Percentiles rank a stretch among this genome's conserved stretches.
Evolutionary conservation across 2,888 invertebrate species (phyloP).

Genomic region (Ypsolopha sequella): DNA sequence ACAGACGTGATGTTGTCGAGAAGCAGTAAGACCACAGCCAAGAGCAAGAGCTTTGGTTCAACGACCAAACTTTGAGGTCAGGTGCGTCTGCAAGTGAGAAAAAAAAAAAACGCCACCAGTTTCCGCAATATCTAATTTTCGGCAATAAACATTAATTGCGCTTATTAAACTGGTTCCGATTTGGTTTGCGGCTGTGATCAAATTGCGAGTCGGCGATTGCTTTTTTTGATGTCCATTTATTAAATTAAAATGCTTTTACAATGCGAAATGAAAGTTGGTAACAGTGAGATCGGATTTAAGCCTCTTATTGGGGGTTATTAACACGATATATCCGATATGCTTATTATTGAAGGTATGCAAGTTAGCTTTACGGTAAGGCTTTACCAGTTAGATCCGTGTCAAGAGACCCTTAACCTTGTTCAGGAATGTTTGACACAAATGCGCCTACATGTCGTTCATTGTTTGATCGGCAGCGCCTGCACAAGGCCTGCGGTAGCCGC

Average conservation of each 20-base stretch:
- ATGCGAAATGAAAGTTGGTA: too few relatives aligned
- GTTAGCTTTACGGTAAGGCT: too few relatives aligned
- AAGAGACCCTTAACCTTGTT: too few relatives aligned
- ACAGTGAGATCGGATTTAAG: too few relatives aligned
- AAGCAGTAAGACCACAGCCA: neutral
- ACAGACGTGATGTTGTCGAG: constrained; percentile 38
- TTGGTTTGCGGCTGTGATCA: constrained; percentile 12
- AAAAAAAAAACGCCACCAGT: constrained; percentile 31
- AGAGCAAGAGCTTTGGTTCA: constrained; percentile 34
- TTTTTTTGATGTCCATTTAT: constrained; percentile 6
- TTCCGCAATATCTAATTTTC: constrained; percentile 53
- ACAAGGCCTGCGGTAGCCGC: constrained; percentile 25
- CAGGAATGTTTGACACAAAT: too few relatives aligned
- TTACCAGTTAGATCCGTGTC: too few relatives aligned
- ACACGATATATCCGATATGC: too few relatives aligned
- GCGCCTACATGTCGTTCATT: too few relatives aligned
- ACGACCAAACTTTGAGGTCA: constrained; percentile 45
- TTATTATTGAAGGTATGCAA: too few relatives aligned
- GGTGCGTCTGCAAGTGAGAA: constrained; percentile 32
- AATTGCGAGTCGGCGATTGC: constrained; percentile 4
- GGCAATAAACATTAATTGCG: constrained; percentile 48
- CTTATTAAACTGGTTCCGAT: constrained; percentile 29
- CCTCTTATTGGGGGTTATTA: too few relatives aligned
- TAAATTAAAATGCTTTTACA: neutral
- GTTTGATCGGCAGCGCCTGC: neutral